Evolutionary conservation across 1,140 invertebrate genomes (phyloP).

Genomic region (Drosophila equinoxialis): DNA sequence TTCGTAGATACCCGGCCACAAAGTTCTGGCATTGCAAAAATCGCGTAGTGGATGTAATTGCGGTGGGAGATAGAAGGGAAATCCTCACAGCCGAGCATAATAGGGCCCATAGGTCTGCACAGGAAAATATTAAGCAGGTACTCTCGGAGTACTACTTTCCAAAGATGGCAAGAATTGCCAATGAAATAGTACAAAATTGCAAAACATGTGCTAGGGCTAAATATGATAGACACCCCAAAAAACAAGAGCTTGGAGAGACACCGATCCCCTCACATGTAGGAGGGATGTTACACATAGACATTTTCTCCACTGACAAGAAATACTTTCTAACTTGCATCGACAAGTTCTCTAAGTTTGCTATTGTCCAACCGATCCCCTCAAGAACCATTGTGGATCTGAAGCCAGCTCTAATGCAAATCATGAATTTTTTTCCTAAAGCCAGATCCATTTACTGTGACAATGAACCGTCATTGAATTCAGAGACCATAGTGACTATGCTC

Average conservation of each 20-base stretch:
- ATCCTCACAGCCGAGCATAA: conserved; percentile 17
- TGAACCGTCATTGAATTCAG: conserved; percentile 19
- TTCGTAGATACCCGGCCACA: conserved; percentile 21
- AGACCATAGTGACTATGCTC: background rate
- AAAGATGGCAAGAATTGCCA: conserved; percentile 1
- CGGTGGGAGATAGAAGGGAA: conserved; percentile 11
- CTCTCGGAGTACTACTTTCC: conserved; percentile 24
- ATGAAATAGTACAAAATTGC: conserved; percentile 35
- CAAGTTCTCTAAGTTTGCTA: conserved; percentile 29
- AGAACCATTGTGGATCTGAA: conserved; percentile 15
- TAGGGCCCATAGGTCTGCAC: background rate
- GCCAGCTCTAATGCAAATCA: conserved; percentile 17
- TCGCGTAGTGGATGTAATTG: conserved; percentile 10
- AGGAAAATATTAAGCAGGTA: conserved; percentile 30
- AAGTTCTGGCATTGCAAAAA: conserved; percentile 36
- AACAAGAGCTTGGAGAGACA: conserved; percentile 23
- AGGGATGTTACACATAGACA: background rate
- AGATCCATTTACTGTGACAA: conserved; percentile 22
- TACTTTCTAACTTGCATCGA: conserved; percentile 32
- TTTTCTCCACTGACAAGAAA: conserved; percentile 24
- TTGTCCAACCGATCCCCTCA: no score
- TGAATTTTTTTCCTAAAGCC: conserved; percentile 15
- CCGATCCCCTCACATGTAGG: conserved; percentile 22
- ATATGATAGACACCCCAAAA: background rate
- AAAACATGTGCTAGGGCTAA: conserved; percentile 24